Evolutionary conservation across 2,888 invertebrate species (phyloP).

Genomic region (Pollenia angustigena): DNA sequence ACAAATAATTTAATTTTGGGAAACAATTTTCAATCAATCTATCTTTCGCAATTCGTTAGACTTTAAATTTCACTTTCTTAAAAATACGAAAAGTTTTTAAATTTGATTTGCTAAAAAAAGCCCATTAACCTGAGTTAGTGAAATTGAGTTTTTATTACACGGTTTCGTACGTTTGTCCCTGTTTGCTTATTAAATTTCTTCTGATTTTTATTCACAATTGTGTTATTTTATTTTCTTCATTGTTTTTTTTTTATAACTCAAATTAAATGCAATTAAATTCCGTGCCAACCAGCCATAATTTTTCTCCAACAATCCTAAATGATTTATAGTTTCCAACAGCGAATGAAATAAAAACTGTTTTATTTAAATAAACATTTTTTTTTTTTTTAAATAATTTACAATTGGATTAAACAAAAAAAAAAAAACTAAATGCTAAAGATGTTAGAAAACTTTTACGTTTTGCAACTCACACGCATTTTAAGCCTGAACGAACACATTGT

Average conservation of each 20-base stretch:
- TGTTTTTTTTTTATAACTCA: conserved; percentile 5
- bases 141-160: neutral
- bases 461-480: conserved; percentile 54
- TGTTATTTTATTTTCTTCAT: neutral
- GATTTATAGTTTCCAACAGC: conserved; percentile 59
- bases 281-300: conserved; percentile 53
- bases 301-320: conserved; percentile 45
- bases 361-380: conserved; percentile 44
- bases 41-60: no score
- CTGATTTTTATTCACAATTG: neutral
- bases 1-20: no score
- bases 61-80: no score
- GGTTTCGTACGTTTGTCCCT: neutral
- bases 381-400: conserved; percentile 61
- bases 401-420: conserved; percentile 19
- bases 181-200: neutral
- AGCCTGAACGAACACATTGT: conserved; percentile 29
- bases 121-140: no score
- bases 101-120: no score
- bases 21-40: no score
- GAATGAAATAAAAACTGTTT: conserved; percentile 53
- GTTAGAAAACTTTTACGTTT: conserved; percentile 51
- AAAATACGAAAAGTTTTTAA: no score
- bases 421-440: conserved; percentile 23
- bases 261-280: conserved; percentile 43